Conservation (phyloP, 2,888 invertebrate species). For the Lysandra bellargus region DNA sequence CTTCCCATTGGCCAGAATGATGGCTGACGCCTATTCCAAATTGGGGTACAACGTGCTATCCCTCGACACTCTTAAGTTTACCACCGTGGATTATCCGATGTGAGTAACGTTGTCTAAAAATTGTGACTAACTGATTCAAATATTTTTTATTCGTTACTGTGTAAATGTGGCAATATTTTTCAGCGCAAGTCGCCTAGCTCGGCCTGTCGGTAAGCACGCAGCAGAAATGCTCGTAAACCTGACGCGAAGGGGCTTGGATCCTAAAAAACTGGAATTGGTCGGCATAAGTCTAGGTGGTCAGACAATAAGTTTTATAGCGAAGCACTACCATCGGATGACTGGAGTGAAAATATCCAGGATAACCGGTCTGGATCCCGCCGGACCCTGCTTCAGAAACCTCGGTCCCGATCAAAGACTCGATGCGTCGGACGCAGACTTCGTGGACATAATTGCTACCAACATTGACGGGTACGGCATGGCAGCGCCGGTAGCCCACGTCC, state of each 20-base stretch:
- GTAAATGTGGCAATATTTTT: conserved; percentile 40
- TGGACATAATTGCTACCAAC: conserved; percentile 59
- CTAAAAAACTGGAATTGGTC: conserved; percentile 55
- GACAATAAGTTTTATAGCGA: conserved; percentile 61
- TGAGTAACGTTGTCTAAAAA: conserved; percentile 41
- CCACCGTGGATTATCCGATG: conserved; percentile 57
- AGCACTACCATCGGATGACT: conserved; percentile 53
- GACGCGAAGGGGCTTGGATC: conserved; percentile 54
- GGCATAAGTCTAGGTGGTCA: conserved; percentile 64
- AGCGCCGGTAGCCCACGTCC: conserved; percentile 60
- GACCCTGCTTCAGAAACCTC: conserved; percentile 63
- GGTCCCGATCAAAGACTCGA: conserved; percentile 59
- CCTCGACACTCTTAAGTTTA: conserved; percentile 42
- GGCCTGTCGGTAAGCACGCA: conserved; percentile 53
- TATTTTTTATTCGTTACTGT: background rate
- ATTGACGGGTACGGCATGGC: conserved; percentile 65
- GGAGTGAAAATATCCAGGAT: conserved; percentile 56
- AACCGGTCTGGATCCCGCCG: conserved; percentile 61
- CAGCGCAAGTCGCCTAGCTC: conserved; percentile 57
- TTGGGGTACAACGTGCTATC: conserved; percentile 49
- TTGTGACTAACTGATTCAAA: background rate
- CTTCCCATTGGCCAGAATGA: conserved; percentile 45
- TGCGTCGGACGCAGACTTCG: conserved; percentile 60
- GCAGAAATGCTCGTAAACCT: conserved; percentile 61
- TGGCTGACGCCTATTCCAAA: conserved; percentile 50